phyloP scores from a whole-genome alignment of 2,113 vertebrate genomes.

The Pogona vitticeps region DNA sequence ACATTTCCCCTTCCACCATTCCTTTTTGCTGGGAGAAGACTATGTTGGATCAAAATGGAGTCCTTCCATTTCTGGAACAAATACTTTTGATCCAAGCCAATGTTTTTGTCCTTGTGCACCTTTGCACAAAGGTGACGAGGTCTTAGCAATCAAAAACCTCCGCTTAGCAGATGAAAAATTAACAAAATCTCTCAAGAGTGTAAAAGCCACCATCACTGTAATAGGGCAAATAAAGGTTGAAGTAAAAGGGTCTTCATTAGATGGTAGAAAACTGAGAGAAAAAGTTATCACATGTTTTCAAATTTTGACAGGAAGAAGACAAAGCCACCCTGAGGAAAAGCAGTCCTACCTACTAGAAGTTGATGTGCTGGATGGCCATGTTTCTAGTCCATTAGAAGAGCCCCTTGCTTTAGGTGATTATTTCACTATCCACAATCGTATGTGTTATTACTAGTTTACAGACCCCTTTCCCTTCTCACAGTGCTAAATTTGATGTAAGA shows the following conservation, averaged over 20 bases:
- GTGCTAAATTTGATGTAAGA: background rate
- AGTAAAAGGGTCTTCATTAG: background rate
- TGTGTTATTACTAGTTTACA: background rate
- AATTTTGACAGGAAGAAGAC: slow-evolving; percentile 59
- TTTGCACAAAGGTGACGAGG: background rate
- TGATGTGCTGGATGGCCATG: slow-evolving; percentile 62
- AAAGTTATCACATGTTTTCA: slow-evolving; percentile 3
- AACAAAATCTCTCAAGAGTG: background rate
- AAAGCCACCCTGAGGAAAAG: slow-evolving; percentile 54
- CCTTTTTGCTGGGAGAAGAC: background rate
- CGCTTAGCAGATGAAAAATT: background rate
- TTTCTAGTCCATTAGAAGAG: slow-evolving; percentile 81
- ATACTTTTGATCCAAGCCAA: background rate
- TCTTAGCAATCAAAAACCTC: background rate
- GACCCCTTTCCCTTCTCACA: background rate
- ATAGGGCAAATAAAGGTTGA: background rate
- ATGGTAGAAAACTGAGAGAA: background rate
- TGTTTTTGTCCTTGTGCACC: too few species aligned
- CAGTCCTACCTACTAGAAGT: slow-evolving; percentile 60
- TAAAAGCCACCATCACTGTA: background rate
- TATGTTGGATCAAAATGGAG: background rate
- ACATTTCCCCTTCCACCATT: background rate
- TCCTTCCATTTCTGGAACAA: background rate
- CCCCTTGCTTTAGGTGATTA: slow-evolving; percentile 83
- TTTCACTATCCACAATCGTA: background rate